These are phyloP conservation scores for Pelobates cultripes DNA, from an alignment of 2,797 vertebrate species.

Conservation along the genomic window DNA sequence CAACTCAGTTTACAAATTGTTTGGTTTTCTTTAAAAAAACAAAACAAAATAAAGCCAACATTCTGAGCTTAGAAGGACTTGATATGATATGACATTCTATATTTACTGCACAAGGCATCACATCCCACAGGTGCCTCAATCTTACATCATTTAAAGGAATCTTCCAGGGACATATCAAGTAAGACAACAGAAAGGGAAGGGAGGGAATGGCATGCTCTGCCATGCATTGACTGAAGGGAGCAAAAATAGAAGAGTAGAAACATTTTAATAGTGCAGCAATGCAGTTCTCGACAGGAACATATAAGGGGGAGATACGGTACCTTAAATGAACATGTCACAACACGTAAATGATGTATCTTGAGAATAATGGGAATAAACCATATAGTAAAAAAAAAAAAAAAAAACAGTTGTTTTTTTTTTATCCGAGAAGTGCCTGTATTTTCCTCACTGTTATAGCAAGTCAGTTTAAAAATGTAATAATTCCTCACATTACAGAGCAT, in stretches of 20 bases:
- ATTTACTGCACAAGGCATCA: constrained; percentile 30
- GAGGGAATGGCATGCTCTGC: constrained; percentile 25
- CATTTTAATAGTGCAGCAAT: neutral
- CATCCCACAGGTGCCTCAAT: constrained; percentile 36
- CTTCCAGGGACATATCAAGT: constrained; percentile 39
- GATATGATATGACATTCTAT: constrained; percentile 30
- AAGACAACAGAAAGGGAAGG: constrained; percentile 32
- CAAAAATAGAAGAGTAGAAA: constrained; percentile 15
- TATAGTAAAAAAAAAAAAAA: constrained; percentile 38
- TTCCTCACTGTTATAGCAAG: neutral
- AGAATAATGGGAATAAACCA: constrained; percentile 14
- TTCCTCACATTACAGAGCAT: constrained; percentile 24
- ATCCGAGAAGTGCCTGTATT: constrained; percentile 15
- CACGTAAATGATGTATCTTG: constrained; percentile 33
- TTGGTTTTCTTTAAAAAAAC: neutral
- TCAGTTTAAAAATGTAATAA: constrained; percentile 35
- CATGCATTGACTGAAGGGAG: constrained; percentile 28
- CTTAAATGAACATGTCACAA: constrained; percentile 51
- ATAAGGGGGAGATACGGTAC: constrained; percentile 28
- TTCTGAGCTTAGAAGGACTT: constrained; percentile 20
- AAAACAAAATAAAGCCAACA: constrained; percentile 27
- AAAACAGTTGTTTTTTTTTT: constrained; percentile 9
- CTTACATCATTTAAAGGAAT: constrained; percentile 41
- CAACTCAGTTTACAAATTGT: no score
- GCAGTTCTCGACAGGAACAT: constrained; percentile 23